Evolutionary conservation across 1,140 invertebrate genomes (phyloP), one percentile per base, ranked within the genome.

Genomic region (Drosophila ohnishii): DNA sequence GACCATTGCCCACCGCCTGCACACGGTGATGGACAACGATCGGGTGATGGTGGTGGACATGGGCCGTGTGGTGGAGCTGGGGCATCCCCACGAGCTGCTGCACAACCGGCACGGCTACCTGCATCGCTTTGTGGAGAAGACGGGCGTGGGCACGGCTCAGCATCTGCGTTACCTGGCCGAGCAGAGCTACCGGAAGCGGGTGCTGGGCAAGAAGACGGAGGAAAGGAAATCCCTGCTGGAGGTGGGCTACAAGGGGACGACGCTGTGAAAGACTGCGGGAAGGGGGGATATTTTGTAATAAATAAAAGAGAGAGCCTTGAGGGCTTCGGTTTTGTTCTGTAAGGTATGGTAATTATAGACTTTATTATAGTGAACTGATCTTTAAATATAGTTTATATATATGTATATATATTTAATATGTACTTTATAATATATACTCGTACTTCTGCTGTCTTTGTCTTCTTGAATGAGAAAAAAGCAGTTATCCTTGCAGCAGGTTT

Each of bases 1-100:
- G 11, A 97, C 96, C 1, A 96, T 97, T 37, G 96, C 96, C 7
- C 97, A 97, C 92, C 93, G 96, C 14, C 91, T 97, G 4, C 94
- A 96, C 70, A 97, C 96, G 0, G 95, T 97, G 30, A 95, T 97
- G 93, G 95, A 97, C 79, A 95, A 93, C 44, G 94, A 96, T 91
- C 94, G 95, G 64, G 94, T 97, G 61, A 85, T 97, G 78, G 95
- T 96, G 0, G 94, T 96, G 93, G 95, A 96, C 70, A 92, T 93
- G 45, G 96, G 96, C 9, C 92, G 72, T 6, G 92, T 93, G 48
- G 93, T 94, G 37, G 96, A 97, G 90, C 95, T 95, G 80, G 95
- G 95, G 62, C 93, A 94, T 81, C 96, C 96, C 0, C 91, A 94
- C 65, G 79, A 93, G n/a, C 91, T 97, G 37, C 78, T 96, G 9